Percentiles rank a stretch among this genome's conserved stretches.
Conservation (phyloP, 2,797 vertebrate genomes). For the Anableps anableps region DNA sequence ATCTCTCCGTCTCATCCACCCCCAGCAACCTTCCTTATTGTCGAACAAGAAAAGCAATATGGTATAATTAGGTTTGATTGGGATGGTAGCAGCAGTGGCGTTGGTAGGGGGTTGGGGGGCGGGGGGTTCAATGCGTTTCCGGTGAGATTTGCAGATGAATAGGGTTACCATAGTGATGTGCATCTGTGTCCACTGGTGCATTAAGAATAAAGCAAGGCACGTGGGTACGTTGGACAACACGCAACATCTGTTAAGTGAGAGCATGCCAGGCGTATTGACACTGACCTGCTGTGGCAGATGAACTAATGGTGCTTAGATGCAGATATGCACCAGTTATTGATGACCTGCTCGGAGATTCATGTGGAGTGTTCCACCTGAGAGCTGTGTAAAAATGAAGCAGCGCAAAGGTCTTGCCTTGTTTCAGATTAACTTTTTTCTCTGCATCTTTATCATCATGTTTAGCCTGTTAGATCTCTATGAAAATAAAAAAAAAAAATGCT, state of each 20-base stretch:
- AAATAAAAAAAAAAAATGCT: too few species aligned
- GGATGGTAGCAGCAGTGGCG: conserved; percentile 62
- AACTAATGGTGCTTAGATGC: conserved; percentile 85
- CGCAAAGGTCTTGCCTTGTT: not conserved
- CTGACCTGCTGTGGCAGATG: conserved; percentile 85
- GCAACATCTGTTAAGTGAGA: conserved; percentile 90
- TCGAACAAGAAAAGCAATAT: conserved; percentile 97
- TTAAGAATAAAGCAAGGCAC: conserved; percentile 87
- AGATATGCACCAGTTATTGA: conserved; percentile 83
- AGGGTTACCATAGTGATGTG: conserved; percentile 93
- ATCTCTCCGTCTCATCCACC: conserved; percentile 68
- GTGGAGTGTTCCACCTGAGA: conserved; percentile 31
- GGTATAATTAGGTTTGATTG: conserved; percentile 98
- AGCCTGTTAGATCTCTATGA: too few species aligned
- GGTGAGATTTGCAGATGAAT: conserved; percentile 92
- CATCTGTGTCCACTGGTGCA: conserved; percentile 88
- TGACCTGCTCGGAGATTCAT: conserved; percentile 80
- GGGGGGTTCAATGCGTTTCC: conserved; percentile 83
- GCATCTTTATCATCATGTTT: not conserved
- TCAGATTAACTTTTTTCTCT: conserved; percentile 4
- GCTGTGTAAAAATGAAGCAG: conserved; percentile 76
- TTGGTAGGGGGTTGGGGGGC: conserved; percentile 2
- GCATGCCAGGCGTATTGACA: conserved; percentile 84
- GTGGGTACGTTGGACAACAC: conserved; percentile 84
- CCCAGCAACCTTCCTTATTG: conserved; percentile 90